A percentile compares a stretch with the other conserved stretches of the same genome.
Evolutionary conservation across 2,113 vertebrate species (phyloP).

Genomic region (Ceyx cyanopectus): DNA sequence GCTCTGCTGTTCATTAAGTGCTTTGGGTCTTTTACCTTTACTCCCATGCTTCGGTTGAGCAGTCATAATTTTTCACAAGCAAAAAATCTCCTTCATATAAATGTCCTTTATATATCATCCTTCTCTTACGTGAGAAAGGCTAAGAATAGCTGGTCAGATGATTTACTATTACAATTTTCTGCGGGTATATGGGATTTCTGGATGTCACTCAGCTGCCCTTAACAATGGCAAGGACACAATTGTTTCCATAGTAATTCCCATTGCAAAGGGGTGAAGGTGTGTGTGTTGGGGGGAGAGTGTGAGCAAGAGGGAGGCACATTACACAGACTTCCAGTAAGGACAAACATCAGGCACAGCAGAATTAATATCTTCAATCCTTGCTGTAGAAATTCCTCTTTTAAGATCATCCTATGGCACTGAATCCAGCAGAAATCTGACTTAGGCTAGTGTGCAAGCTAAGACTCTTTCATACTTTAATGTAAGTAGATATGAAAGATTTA

Average conservation of each 20-base stretch:
- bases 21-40: conserved; percentile 53
- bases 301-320: conserved; percentile 34
- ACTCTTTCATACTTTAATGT: not conserved
- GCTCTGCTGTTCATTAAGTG: conserved; percentile 34
- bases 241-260: conserved; percentile 71
- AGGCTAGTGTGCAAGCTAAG: not conserved
- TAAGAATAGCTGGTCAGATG: conserved; percentile 70
- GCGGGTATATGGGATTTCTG: conserved; percentile 55
- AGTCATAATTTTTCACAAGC: not conserved
- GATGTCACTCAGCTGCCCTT: conserved; percentile 65
- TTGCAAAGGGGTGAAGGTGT: conserved; percentile 64
- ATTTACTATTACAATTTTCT: conserved; percentile 73
- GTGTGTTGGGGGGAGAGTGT: conserved; percentile 22
- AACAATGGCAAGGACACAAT: conserved; percentile 67
- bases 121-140: conserved; percentile 42
- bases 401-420: conserved; percentile 6
- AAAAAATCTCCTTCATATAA: conserved; percentile 44
- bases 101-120: conserved; percentile 48
- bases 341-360: conserved; percentile 37
- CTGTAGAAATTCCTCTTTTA: conserved; percentile 12
- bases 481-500: not conserved
- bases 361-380: not conserved
- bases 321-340: conserved; percentile 15
- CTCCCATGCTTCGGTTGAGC: not conserved
- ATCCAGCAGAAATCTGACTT: conserved; percentile 12